Conservation (phyloP, 2,113 vertebrate genomes). For the Nyctibius bracteatus region DNA sequence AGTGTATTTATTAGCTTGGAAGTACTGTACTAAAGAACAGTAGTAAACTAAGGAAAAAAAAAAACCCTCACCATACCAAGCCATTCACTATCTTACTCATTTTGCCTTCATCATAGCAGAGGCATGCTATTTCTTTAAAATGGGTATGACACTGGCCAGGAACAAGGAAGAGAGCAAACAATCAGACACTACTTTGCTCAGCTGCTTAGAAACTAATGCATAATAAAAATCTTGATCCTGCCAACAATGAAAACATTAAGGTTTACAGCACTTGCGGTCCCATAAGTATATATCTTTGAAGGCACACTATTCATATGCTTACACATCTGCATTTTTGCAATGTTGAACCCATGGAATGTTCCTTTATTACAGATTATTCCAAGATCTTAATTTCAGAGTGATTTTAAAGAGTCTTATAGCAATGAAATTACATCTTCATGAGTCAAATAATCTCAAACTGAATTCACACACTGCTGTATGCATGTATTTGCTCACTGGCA, state of each 20-base stretch:
- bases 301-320: background rate
- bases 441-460: background rate
- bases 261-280: background rate
- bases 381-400: background rate
- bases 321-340: background rate
- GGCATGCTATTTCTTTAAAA: background rate
- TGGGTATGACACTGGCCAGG: background rate
- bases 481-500: background rate
- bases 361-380: background rate
- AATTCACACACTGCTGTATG: background rate
- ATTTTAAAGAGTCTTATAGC: background rate
- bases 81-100: background rate
- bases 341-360: background rate
- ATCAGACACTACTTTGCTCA: background rate
- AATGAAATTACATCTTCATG: background rate
- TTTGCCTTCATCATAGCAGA: background rate
- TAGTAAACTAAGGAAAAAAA: background rate
- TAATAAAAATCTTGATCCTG: background rate
- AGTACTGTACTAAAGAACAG: background rate
- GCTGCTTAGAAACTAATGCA: background rate
- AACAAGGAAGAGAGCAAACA: background rate
- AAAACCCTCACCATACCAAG: background rate
- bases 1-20: background rate
- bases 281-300: background rate
- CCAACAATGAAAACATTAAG: background rate